phyloP scores from a whole-genome alignment of 2,888 invertebrate species.

The Lamellibrachia columna region DNA sequence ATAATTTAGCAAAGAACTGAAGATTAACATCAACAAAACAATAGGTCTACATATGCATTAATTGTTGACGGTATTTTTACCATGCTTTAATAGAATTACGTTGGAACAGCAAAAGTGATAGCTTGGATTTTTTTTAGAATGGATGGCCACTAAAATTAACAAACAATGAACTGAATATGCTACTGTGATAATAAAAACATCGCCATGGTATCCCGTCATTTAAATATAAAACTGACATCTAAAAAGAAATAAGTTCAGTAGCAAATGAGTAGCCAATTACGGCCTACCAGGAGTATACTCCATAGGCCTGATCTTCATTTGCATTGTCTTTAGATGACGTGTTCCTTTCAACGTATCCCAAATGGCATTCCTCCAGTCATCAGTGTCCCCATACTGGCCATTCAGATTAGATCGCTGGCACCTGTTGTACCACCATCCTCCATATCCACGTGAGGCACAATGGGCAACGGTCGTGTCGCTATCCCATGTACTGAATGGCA shows the following conservation, averaged over 20 bases:
- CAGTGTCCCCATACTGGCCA: neutral
- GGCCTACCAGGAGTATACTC: neutral
- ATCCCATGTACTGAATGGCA: neutral
- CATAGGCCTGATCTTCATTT: neutral
- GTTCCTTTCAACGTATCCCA: neutral
- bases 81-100: too few species aligned
- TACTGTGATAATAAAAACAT: too few species aligned
- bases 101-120: too few species aligned
- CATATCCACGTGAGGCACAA: neutral
- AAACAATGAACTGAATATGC: too few species aligned
- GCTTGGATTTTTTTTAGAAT: too few species aligned
- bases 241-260: neutral
- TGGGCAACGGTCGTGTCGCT: neutral
- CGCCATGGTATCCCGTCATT: neutral
- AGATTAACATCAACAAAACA: too few species aligned
- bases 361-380: neutral
- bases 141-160: too few species aligned
- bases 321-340: neutral
- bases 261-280: neutral
- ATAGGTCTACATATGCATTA: too few species aligned
- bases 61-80: too few species aligned
- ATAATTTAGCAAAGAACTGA: too few species aligned
- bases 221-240: neutral
- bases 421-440: neutral
- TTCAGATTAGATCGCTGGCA: neutral